Percentiles rank a stretch among this genome's conserved stretches.
phyloP scores from a whole-genome alignment of 1,140 invertebrate species.

The Eriocheir sinensis region DNA sequence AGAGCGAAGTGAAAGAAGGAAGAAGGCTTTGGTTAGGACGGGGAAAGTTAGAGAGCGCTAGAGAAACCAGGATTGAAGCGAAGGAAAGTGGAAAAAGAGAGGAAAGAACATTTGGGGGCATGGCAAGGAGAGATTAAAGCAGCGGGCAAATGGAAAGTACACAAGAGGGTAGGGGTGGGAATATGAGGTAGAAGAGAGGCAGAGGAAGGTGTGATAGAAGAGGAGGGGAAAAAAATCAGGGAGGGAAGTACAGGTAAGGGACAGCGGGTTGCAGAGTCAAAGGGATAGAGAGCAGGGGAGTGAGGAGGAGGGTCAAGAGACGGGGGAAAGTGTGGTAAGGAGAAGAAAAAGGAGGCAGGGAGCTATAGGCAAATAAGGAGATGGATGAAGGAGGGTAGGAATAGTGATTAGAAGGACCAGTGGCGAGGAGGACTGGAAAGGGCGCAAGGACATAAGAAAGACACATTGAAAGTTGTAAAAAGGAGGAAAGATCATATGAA shows the following conservation, averaged over 20 bases:
- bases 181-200: not conserved
- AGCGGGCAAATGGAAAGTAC: not conserved
- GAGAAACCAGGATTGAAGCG: no score
- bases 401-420: no score
- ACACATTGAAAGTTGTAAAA: no score
- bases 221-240: not conserved
- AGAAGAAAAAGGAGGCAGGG: not conserved
- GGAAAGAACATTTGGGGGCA: not conserved
- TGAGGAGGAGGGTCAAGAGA: not conserved
- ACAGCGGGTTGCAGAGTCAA: not conserved
- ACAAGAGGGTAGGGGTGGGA: not conserved
- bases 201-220: not conserved
- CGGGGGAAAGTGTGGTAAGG: not conserved
- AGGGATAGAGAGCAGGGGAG: not conserved
- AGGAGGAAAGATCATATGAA: no score
- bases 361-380: not conserved
- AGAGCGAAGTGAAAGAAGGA: no score
- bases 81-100: no score
- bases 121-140: not conserved
- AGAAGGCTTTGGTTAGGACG: no score
- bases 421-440: no score
- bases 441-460: no score
- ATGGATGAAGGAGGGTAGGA: slow-evolving; percentile 7
- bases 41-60: no score
- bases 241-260: not conserved